Evolutionary conservation across 2,797 vertebrate species (phyloP), one percentile per base, ranked within the genome.

Genomic region (Rhyacichthys aspro): DNA sequence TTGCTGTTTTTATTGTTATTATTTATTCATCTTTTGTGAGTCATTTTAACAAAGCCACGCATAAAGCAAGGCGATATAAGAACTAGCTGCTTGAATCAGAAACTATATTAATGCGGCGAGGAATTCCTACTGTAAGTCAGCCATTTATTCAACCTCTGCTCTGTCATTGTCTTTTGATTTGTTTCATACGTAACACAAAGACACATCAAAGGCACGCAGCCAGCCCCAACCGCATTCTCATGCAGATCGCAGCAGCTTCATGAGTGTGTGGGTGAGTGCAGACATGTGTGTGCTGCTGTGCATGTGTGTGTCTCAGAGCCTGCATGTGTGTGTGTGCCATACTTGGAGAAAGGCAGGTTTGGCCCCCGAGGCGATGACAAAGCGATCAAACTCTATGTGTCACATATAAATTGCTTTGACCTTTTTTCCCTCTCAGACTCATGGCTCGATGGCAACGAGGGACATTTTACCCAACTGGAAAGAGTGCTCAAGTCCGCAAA

Each of bases 341-440:
- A 73, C 70, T 72, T 76, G 61, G 72, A 81, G 82, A 77, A 81
- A 53, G 64, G 84, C 86, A 89, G 84, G 84, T 86, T 88, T 60
- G 82, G 82, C 76, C 87, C 91, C 88, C 46, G 70, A 88, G 89
- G 92, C 91, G 88, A 92, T 92, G 90, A 92, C 92, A 92, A 90
- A 91, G 88, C 90, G 89, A 91, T 93, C 91, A 92, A 91, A 91
- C 84, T 90, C 88, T 84, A 81, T 79, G 88, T 92, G 91, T 93
- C 91, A 92, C 90, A 90, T 93, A 91, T 92, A 93, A 93, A 93
- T 93, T 93, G 92, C 92, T 92, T 92, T 93, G 92, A 93, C 92
- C 92, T 91, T 91, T 92, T 83, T 89, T 90, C 80, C 86, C 86
- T 88, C 85, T 78, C 78, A 72, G 81, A 85, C 87, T 86, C 86